A percentile compares a stretch with the other conserved stretches of the same genome.
phyloP scores from a whole-genome alignment of 2,797 vertebrate genomes.

The Fistularia commersonii region DNA sequence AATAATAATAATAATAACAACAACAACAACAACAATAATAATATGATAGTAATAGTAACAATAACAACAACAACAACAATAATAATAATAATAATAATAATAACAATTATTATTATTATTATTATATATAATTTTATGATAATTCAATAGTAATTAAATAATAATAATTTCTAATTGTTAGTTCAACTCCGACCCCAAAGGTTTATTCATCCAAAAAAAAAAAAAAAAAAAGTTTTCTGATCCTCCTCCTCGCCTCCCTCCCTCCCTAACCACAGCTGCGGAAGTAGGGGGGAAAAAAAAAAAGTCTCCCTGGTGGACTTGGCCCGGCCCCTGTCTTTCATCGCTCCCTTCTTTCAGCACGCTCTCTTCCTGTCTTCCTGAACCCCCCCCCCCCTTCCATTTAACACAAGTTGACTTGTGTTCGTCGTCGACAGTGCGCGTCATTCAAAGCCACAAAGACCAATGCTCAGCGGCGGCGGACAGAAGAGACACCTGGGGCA shows the following conservation, averaged over 20 bases:
- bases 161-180: too few relatives aligned
- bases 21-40: too few relatives aligned
- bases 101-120: too few relatives aligned
- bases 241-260: constrained; percentile 43
- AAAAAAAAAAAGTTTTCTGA: too few relatives aligned
- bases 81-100: too few relatives aligned
- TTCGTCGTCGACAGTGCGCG: constrained; percentile 60
- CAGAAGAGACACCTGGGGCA: constrained; percentile 65
- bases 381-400: too few relatives aligned
- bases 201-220: constrained; percentile 59
- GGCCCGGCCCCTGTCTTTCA: constrained; percentile 61
- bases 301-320: constrained; percentile 57
- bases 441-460: constrained; percentile 65
- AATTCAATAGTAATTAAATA: too few relatives aligned
- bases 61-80: too few relatives aligned
- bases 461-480: constrained; percentile 58
- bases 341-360: constrained; percentile 56
- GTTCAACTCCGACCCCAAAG: constrained; percentile 37
- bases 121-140: too few relatives aligned
- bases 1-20: too few relatives aligned
- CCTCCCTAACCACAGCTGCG: constrained; percentile 65
- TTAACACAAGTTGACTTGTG: constrained; percentile 69
- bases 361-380: constrained; percentile 72
- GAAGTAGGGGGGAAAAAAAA: too few relatives aligned
- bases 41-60: too few relatives aligned